These are phyloP conservation scores for Mythimna lalbum DNA, from an alignment of 2,888 invertebrate genomes.

Conservation along the genomic window DNA sequence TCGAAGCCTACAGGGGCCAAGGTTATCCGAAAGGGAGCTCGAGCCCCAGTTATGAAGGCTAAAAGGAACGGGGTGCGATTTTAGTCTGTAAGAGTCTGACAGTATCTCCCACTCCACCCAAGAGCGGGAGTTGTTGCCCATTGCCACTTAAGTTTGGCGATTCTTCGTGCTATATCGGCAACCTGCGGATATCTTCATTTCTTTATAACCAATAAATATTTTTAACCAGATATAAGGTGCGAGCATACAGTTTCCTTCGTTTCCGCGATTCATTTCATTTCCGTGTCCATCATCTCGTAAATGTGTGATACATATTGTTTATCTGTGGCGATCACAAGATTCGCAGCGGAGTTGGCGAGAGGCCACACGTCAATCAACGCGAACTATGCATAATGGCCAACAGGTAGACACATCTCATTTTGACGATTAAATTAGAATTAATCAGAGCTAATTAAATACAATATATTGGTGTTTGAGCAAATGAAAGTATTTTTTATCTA, in stretches of 20 bases:
- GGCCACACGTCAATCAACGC: conserved; percentile 40
- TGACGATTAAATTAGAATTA: conserved; percentile 49
- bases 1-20: too few relatives aligned
- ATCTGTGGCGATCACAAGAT: conserved; percentile 38
- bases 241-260: not conserved
- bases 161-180: too few relatives aligned
- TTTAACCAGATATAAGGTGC: too few relatives aligned
- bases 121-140: fast-evolving
- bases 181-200: too few relatives aligned
- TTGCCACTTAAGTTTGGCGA: too few relatives aligned
- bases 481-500: too few relatives aligned
- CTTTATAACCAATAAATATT: too few relatives aligned
- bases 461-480: conserved; percentile 12
- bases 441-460: conserved; percentile 45
- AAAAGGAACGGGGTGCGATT: too few relatives aligned
- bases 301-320: conserved; percentile 43
- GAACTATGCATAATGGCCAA: conserved; percentile 12
- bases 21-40: too few relatives aligned
- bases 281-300: conserved; percentile 41
- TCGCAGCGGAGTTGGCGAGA: conserved; percentile 13
- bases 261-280: conserved; percentile 17
- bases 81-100: too few relatives aligned
- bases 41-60: too few relatives aligned
- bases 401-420: conserved; percentile 19
- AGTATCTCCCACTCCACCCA: too few relatives aligned